phyloP scores from a whole-genome alignment of 2,888 invertebrate species.

The Ichneumon xanthorius region DNA sequence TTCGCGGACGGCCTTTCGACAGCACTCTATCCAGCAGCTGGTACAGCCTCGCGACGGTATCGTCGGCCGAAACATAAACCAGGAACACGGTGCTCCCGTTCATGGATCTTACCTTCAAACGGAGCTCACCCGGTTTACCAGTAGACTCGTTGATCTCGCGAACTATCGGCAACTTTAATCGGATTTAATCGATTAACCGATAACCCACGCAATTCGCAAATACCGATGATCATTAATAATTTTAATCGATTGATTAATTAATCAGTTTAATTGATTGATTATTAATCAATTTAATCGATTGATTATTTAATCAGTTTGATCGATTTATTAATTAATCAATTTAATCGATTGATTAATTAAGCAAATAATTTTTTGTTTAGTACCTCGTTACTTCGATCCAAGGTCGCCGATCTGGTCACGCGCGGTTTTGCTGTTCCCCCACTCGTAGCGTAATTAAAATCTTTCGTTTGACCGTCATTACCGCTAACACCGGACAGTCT shows the following conservation, averaged over 20 bases:
- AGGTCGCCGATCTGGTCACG: slow-evolving; percentile 69
- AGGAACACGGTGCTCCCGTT: slow-evolving; percentile 79
- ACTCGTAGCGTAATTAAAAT: slow-evolving; percentile 46
- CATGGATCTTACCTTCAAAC: slow-evolving; percentile 79
- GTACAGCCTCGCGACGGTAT: slow-evolving; percentile 78
- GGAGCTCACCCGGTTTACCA: slow-evolving; percentile 74
- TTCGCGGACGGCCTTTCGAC: slow-evolving; percentile 70
- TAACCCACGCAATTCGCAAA: background rate
- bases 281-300: no score
- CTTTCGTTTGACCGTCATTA: slow-evolving; percentile 48
- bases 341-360: background rate
- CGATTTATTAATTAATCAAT: background rate
- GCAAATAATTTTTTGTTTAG: slow-evolving; percentile 6
- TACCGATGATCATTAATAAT: background rate
- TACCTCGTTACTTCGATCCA: slow-evolving; percentile 70
- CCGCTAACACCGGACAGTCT: slow-evolving; percentile 62
- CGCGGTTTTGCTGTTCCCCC: slow-evolving; percentile 62
- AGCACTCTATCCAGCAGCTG: slow-evolving; percentile 78
- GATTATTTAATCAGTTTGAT: background rate
- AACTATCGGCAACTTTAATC: slow-evolving; percentile 76
- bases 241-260: slow-evolving; percentile 2
- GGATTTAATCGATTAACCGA: background rate
- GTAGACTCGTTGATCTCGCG: slow-evolving; percentile 79
- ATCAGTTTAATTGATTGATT: no score
- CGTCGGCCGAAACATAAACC: slow-evolving; percentile 78